These are phyloP conservation scores for Myopa testacea DNA, from an alignment of 2,888 invertebrate genomes.

Conservation along the genomic window DNA sequence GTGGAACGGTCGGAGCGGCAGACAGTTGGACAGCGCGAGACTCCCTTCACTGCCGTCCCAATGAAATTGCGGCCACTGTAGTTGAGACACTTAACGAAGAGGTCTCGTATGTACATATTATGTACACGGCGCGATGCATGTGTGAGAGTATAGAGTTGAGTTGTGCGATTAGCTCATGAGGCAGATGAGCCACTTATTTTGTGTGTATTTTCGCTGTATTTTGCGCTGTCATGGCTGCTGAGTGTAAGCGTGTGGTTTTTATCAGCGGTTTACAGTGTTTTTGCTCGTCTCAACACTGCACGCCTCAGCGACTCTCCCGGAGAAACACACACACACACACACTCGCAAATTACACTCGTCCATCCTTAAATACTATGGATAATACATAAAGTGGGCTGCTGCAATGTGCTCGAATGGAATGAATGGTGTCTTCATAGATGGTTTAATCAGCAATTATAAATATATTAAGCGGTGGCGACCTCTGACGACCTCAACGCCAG, in stretches of 20 bases:
- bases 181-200: background rate
- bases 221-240: background rate
- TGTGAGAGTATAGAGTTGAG: too few species aligned
- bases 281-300: background rate
- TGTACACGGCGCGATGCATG: too few species aligned
- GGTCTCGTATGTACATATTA: too few species aligned
- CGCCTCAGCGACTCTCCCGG: background rate
- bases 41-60: background rate
- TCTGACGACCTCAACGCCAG: slow-evolving; percentile 35
- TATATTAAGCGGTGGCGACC: slow-evolving; percentile 40
- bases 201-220: background rate
- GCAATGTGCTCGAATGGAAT: slow-evolving; percentile 28
- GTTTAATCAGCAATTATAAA: slow-evolving; percentile 42
- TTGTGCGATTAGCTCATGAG: too few species aligned
- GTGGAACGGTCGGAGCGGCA: background rate
- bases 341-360: background rate
- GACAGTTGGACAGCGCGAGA: background rate
- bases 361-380: background rate
- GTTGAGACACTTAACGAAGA: too few species aligned
- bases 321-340: background rate
- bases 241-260: background rate
- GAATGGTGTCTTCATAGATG: slow-evolving; percentile 5
- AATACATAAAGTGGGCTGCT: background rate
- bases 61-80: too few species aligned
- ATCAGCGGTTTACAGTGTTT: background rate